phyloP scores from a whole-genome alignment of 2,113 vertebrate species.

The Heterotilapia buettikoferi region DNA sequence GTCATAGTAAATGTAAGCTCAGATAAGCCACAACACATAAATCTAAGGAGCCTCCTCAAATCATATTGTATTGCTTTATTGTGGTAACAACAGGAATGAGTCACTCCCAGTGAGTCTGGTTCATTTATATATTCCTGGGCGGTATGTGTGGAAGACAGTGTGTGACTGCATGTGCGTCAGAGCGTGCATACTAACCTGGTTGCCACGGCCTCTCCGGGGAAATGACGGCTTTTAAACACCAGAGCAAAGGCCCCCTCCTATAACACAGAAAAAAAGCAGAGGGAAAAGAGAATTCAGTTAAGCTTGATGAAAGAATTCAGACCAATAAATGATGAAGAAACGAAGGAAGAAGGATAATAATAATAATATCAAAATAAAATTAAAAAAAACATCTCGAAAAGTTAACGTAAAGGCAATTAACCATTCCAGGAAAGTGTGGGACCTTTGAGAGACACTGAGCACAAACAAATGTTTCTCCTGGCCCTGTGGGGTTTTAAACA shows the following conservation, averaged over 20 bases:
- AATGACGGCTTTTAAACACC: slow-evolving; percentile 94
- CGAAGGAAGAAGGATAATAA: background rate
- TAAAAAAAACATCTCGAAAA: background rate
- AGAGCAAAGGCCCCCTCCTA: slow-evolving; percentile 93
- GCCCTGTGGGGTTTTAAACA: background rate
- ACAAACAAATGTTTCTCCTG: slow-evolving; percentile 1
- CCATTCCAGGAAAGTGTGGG: background rate
- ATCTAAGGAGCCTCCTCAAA: background rate
- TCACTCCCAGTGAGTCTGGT: background rate
- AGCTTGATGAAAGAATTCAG: background rate
- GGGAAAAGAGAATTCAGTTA: background rate
- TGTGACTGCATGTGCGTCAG: background rate
- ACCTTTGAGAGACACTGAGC: background rate
- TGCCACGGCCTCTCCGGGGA: slow-evolving; percentile 86
- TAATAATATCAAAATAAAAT: background rate
- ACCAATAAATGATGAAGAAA: background rate
- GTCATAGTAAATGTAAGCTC: background rate
- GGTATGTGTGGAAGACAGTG: background rate
- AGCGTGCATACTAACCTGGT: slow-evolving; percentile 80
- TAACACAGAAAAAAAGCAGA: background rate
- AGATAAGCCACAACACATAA: background rate
- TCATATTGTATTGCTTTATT: slow-evolving; percentile 13
- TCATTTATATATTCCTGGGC: background rate
- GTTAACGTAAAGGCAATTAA: background rate
- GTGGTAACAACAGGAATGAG: background rate